Conservation (phyloP, 2,113 vertebrate genomes). For the Nematolebias whitei region DNA sequence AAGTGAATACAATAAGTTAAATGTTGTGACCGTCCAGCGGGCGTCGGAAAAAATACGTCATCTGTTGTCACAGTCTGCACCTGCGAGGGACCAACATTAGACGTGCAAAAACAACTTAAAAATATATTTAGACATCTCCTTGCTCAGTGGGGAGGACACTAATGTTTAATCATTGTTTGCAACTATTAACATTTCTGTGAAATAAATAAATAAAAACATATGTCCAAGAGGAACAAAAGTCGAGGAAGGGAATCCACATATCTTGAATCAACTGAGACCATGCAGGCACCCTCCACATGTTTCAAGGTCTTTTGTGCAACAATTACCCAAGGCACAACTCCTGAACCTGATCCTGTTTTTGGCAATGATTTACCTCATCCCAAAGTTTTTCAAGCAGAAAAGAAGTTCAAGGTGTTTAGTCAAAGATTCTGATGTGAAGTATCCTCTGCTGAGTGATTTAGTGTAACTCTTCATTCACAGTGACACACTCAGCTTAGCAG, state of each 20-base stretch:
- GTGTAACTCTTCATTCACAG: background rate
- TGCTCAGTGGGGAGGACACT: too few species aligned
- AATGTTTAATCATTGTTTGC: too few species aligned
- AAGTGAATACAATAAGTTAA: too few species aligned
- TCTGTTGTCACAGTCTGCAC: too few species aligned
- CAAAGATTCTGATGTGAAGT: constrained; percentile 15
- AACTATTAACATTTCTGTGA: constrained; percentile 29
- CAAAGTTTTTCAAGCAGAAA: constrained; percentile 1
- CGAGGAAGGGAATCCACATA: background rate
- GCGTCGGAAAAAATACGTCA: too few species aligned
- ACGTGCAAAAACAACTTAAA: too few species aligned
- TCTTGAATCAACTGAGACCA: constrained; percentile 25
- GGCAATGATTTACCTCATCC: constrained; percentile 3
- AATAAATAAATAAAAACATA: constrained; percentile 11
- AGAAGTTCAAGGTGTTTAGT: constrained; percentile 24
- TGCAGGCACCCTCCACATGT: constrained; percentile 1
- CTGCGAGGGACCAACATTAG: too few species aligned
- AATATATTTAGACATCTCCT: too few species aligned
- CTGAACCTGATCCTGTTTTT: constrained; percentile 19
- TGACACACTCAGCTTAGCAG: background rate
- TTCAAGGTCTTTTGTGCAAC: background rate
- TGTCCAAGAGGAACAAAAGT: constrained; percentile 5
- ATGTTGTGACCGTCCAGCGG: too few species aligned
- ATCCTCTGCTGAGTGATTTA: constrained; percentile 5
- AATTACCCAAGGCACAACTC: constrained; percentile 9